Conservation (phyloP, 1,140 invertebrate species). For the Magallana ariakensis region DNA sequence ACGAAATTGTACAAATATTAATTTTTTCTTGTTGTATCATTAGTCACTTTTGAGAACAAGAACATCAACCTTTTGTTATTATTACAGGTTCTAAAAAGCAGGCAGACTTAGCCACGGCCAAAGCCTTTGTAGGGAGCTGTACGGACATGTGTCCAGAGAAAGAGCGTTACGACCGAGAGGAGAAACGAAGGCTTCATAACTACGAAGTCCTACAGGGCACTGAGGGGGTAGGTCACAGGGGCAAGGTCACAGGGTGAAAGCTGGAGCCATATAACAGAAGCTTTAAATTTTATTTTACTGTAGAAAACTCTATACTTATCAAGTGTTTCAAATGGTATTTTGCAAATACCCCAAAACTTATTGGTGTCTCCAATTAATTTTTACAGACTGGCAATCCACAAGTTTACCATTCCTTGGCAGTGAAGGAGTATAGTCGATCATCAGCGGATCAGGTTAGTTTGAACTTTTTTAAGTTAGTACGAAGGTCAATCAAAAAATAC, state of each 20-base stretch:
- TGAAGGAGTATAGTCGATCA: slow-evolving; percentile 97
- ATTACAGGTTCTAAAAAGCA: slow-evolving; percentile 58
- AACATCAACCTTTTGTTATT: background rate
- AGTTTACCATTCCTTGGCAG: slow-evolving; percentile 79
- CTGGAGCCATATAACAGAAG: too few species aligned
- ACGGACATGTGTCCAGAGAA: slow-evolving; percentile 99
- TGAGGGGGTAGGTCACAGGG: slow-evolving; percentile 65
- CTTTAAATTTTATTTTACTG: too few species aligned
- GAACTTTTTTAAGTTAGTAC: too few species aligned
- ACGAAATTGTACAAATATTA: too few species aligned
- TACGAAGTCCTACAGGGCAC: slow-evolving; percentile 83
- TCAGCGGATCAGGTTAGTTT: slow-evolving; percentile 80
- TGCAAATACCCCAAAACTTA: too few species aligned
- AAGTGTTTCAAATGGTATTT: too few species aligned
- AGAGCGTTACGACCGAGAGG: slow-evolving; percentile 92
- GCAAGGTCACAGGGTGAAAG: background rate
- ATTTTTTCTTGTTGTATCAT: too few species aligned
- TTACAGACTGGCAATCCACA: slow-evolving; percentile 64
- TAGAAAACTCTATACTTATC: too few species aligned
- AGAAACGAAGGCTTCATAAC: slow-evolving; percentile 86
- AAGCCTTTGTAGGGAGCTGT: slow-evolving; percentile 89
- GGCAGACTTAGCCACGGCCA: slow-evolving; percentile 75
- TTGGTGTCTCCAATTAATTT: too few species aligned
- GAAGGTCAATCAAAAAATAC: too few species aligned
- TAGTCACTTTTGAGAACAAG: too few species aligned